phyloP scores from a whole-genome alignment of 2,797 vertebrate genomes.

The Hemitrygon akajei region DNA sequence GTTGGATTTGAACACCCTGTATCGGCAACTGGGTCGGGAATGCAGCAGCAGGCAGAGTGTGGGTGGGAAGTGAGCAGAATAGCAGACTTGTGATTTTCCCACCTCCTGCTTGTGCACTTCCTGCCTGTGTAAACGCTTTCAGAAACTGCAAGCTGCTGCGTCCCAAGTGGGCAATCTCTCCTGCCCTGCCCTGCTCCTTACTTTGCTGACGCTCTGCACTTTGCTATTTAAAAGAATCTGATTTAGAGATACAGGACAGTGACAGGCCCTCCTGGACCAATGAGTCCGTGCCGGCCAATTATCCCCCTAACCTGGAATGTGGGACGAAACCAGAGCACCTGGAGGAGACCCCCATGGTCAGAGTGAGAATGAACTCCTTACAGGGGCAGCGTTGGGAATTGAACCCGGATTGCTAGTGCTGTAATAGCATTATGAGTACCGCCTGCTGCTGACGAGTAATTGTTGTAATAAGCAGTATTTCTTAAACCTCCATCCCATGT shows the following conservation, averaged over 20 bases:
- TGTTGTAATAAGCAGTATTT: background rate
- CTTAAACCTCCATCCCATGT: background rate
- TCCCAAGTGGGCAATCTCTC: background rate
- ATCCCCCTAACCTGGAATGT: too few relatives aligned
- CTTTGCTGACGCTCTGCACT: background rate
- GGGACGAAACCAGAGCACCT: too few relatives aligned
- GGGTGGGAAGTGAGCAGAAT: background rate
- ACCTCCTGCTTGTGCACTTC: conserved; percentile 4
- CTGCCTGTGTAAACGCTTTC: background rate
- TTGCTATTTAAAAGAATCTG: background rate
- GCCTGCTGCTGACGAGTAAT: background rate
- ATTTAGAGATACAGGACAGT: too few relatives aligned
- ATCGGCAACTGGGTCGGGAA: background rate
- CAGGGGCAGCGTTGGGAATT: too few relatives aligned
- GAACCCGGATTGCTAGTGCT: too few relatives aligned
- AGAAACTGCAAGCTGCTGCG: background rate
- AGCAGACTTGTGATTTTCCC: background rate
- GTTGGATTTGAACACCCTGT: background rate
- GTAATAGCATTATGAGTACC: too few relatives aligned
- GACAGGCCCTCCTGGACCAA: too few relatives aligned
- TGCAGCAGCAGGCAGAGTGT: background rate
- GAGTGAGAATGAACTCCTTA: too few relatives aligned
- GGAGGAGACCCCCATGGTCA: too few relatives aligned
- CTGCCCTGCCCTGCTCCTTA: too few relatives aligned
- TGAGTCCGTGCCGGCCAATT: too few relatives aligned